phyloP scores from a whole-genome alignment of 2,888 invertebrate genomes.

The Myopa tessellatipennis region DNA sequence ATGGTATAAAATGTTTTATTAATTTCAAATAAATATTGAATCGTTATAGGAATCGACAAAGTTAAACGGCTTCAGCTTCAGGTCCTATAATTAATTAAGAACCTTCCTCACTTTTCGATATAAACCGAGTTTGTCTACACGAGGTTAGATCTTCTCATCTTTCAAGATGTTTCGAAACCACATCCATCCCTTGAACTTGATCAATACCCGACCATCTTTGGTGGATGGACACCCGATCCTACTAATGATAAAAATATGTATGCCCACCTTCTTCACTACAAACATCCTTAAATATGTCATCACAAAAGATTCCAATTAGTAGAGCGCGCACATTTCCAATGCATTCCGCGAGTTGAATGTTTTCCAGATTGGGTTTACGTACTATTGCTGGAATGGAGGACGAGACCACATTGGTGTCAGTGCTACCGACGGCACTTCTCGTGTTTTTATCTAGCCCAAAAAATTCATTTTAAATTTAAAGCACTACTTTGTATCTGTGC shows the following conservation, averaged over 20 bases:
- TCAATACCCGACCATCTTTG: no score
- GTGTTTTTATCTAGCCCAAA: constrained; percentile 51
- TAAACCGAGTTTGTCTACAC: no score
- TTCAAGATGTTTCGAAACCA: no score
- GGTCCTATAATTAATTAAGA: no score
- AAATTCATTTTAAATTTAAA: neutral
- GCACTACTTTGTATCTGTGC: neutral
- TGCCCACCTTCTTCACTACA: constrained; percentile 61
- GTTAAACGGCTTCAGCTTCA: no score
- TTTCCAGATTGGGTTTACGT: constrained; percentile 70
- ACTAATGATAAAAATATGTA: neutral
- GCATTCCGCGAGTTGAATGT: constrained; percentile 83
- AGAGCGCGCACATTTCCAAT: constrained; percentile 87
- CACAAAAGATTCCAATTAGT: constrained; percentile 84
- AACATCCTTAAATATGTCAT: constrained; percentile 71
- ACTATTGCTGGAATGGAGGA: constrained; percentile 45
- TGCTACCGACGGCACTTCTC: neutral
- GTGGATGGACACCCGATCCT: no score
- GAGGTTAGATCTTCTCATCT: no score
- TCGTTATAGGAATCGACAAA: no score
- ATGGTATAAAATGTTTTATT: no score
- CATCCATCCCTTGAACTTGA: no score
- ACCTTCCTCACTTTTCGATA: no score
- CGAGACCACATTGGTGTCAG: neutral
- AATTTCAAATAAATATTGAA: no score